A percentile compares a stretch with the other conserved stretches of the same genome.
Conservation (phyloP, 2,113 vertebrate genomes). For the Telmatochromis brachygnathus region DNA sequence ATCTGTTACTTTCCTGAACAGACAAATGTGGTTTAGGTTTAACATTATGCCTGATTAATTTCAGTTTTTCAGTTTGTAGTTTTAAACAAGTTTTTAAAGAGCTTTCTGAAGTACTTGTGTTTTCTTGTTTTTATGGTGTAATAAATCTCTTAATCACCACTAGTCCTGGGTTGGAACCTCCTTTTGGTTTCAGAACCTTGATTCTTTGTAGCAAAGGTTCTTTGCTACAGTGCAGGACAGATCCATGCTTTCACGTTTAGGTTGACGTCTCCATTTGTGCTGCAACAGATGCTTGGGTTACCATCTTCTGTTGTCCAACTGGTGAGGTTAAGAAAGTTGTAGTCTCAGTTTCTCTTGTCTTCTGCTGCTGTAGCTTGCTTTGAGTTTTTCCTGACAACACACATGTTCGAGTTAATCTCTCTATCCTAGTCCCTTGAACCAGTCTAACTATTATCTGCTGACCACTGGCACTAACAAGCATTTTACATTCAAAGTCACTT, state of each 20-base stretch:
- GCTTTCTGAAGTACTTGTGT: background rate
- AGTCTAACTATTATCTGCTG: background rate
- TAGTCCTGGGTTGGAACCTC: background rate
- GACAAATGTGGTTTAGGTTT: background rate
- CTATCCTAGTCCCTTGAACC: background rate
- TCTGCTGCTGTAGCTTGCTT: background rate
- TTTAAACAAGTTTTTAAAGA: background rate
- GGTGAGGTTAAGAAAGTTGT: background rate
- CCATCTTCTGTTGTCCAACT: background rate
- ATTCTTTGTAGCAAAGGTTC: background rate
- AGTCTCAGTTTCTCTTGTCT: background rate
- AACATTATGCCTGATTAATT: background rate
- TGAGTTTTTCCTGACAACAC: background rate
- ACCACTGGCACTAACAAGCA: background rate
- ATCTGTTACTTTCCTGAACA: background rate
- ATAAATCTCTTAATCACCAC: background rate
- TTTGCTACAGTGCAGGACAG: background rate
- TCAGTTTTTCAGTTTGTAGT: background rate
- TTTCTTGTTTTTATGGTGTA: background rate
- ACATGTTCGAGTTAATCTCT: background rate
- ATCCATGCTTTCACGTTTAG: background rate
- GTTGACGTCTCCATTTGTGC: background rate
- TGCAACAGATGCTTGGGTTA: background rate
- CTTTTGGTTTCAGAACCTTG: fast-evolving
- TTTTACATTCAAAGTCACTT: too few relatives aligned